Evolutionary conservation across 2,797 vertebrate species (phyloP), one percentile per base, ranked within the genome.

Genomic region (Melopsittacus undulatus): DNA sequence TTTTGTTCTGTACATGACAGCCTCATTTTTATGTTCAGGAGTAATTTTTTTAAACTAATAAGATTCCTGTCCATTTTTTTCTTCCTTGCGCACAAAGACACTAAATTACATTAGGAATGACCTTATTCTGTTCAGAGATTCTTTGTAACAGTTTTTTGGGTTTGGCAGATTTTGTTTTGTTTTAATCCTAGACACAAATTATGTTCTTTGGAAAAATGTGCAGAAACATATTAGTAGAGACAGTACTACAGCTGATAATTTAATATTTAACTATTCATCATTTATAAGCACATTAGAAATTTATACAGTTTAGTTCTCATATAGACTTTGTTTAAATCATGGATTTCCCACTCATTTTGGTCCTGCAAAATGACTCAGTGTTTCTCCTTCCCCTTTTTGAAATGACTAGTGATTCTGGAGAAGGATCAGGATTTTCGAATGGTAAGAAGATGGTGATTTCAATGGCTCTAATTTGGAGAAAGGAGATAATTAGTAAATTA

Each of bases 11-110:
- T 75, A 83, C 22, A 9, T 93, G 93, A 94, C 89, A 94, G 76
- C 64, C 73, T 94, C 92, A 90, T 96, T 95, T 96, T 88, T 92
- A 32, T 87, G 67, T 80, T 96, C 42, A 36, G 20, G n/a, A 36
- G 23, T 89, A 93, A 83, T 96, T 88, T 87, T 74, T 95, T 80
- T 24, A 83, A 85, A 86, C 46, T 83, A 49, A 3, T 29, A 78
- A 84, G 48, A 80, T 36, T 90, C 27, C 26, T 83, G 42, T 66
- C 36, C 26, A 32, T 74, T 92, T 85, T 59, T 66, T 56, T 45
- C 45, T 10, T 29, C 61, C 78, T 83, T 79, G 42, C 52, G 82
- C 19, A 67, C 15, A 43, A 13, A 87, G 34, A 43, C 32, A 22
- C 38, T 70, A 52, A 84, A 74, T 95, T 87, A 63, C 64, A 80